Evolutionary conservation across 2,888 invertebrate species (phyloP), one percentile per base, ranked within the genome.

Genomic region (Cephonodes hylas): DNA sequence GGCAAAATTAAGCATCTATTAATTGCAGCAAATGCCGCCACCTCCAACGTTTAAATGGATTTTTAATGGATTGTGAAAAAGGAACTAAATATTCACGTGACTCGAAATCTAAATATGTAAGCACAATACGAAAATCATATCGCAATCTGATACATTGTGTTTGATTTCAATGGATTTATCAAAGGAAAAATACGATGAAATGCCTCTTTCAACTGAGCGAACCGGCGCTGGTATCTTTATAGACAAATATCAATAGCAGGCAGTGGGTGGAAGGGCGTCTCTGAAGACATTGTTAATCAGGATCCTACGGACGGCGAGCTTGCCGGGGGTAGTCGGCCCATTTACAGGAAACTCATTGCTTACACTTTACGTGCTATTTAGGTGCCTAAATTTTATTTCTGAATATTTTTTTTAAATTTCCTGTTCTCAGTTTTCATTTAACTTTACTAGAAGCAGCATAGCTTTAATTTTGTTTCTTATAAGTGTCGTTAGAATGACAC

Each of bases 261-360:
- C 44, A 62, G 66, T 61, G 64, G 67, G 71, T 71, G 63, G 72
- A 66, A 70, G 71, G 69, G 73, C 63, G 65, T 66, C 13, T 62
- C 61, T 68, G 66, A 68, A 75, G 74, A 74, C 72, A 69, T 75
- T 75, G 76, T 74, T 74, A 77, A 74, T 78, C 73, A 68, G 58
- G 61, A 60, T 42, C 25, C 62, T 63, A 46, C 13, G 45, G 45
- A 46, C 45, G 13, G n/a, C 45, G 22, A 23, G 45, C 22, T 22
- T 42, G 10, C 42, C 42, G 3, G 42, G 23, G 13, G 45, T 13
- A 23, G 22, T 45, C 22, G 22, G 10, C 13, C 3, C 20, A 2
- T 46, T 46, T 46, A 46, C 13, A 13, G n/a, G 22, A 46, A 6
- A 23, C 23, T 46, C 45, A 46, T 44, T 44, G 44, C 44, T 22